Percentiles rank a stretch among this genome's conserved stretches.
These are phyloP conservation scores for Agrotis segetum DNA, from an alignment of 2,888 invertebrate species.

Conservation along the genomic window DNA sequence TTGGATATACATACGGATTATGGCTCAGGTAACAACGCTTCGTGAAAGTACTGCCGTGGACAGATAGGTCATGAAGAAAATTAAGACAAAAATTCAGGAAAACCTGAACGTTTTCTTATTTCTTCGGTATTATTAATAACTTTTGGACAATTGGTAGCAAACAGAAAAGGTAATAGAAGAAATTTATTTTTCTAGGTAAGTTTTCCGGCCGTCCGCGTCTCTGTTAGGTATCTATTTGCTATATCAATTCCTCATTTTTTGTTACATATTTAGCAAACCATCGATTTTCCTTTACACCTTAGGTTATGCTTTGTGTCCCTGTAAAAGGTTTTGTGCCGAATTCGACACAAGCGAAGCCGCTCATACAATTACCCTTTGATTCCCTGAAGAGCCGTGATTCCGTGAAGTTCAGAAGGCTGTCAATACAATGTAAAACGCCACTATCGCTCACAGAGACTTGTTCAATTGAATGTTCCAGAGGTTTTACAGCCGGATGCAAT, in stretches of 20 bases:
- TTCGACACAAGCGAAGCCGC: neutral
- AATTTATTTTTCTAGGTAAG: too few relatives aligned
- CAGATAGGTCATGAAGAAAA: constrained; percentile 31
- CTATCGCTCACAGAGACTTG: constrained; percentile 38
- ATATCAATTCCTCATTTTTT: too few relatives aligned
- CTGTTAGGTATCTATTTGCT: neutral
- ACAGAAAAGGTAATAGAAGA: neutral
- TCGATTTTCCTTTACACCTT: too few relatives aligned
- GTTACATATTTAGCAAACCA: too few relatives aligned
- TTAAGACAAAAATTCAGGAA: neutral
- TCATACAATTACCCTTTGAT: neutral
- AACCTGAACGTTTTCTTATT: constrained; percentile 3
- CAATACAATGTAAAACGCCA: constrained; percentile 40
- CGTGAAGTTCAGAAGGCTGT: constrained; percentile 28
- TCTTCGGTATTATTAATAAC: neutral
- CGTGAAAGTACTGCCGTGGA: constrained; percentile 67
- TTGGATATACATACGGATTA: constrained; percentile 63
- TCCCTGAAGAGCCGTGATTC: constrained; percentile 7
- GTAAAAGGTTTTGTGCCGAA: neutral
- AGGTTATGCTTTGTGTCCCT: too few relatives aligned
- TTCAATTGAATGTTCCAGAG: constrained; percentile 50
- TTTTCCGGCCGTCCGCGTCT: too few relatives aligned
- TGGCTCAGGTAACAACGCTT: constrained; percentile 65
- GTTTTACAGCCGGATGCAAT: constrained; percentile 68
- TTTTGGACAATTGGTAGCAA: neutral